Evolutionary conservation across 2,797 vertebrate species (phyloP).

Genomic region (Taenioides sp.): DNA sequence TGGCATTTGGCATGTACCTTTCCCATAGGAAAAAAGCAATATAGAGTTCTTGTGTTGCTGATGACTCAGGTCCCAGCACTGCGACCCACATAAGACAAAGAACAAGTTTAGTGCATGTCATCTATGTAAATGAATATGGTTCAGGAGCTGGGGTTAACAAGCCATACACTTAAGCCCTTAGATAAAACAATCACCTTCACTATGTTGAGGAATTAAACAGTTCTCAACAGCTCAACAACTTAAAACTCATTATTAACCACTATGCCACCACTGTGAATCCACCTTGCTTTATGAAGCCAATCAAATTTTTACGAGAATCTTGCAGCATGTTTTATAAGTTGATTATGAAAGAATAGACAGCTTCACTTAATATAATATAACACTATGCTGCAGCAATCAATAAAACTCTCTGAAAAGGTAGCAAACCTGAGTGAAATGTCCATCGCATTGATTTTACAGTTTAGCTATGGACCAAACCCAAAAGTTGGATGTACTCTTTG

Average conservation of each 20-base stretch:
- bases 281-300: constrained; percentile 41
- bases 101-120: constrained; percentile 60
- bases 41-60: constrained; percentile 53
- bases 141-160: constrained; percentile 50
- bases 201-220: constrained; percentile 49
- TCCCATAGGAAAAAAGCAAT: constrained; percentile 65
- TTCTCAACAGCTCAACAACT: constrained; percentile 36
- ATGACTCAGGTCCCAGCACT: constrained; percentile 40
- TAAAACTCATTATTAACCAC: constrained; percentile 28
- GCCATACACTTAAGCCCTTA: constrained; percentile 71
- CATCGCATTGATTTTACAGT: constrained; percentile 67
- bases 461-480: constrained; percentile 61
- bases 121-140: constrained; percentile 38
- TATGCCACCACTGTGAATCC: constrained; percentile 15
- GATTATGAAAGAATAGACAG: constrained; percentile 47
- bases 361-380: constrained; percentile 56
- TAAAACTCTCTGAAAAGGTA: constrained; percentile 69
- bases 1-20: constrained; percentile 69
- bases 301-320: constrained; percentile 58
- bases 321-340: constrained; percentile 51
- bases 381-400: constrained; percentile 57
- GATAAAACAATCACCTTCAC: constrained; percentile 64
- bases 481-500: constrained; percentile 52
- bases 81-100: constrained; percentile 47
- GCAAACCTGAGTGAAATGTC: constrained; percentile 76